These are phyloP conservation scores for Tolypeutes matacus DNA, from an alignment of 2,797 vertebrate genomes.

Conservation along the genomic window DNA sequence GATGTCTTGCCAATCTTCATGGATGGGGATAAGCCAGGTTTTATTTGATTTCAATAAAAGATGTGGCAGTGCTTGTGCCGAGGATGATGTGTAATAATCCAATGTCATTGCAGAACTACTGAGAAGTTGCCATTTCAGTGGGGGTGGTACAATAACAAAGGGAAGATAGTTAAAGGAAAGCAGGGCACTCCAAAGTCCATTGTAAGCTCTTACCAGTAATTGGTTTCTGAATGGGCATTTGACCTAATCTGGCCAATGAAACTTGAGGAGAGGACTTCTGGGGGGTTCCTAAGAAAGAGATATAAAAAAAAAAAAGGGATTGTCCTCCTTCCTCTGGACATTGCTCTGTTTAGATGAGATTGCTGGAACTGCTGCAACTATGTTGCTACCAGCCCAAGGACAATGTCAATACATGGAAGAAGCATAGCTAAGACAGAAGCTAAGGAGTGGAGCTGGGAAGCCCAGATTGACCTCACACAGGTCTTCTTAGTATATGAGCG, in stretches of 20 bases:
- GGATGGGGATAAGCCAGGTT: neutral
- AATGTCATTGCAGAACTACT: neutral
- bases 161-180: constrained; percentile 16
- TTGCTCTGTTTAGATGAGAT: neutral
- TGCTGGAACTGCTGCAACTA: neutral
- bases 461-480: neutral
- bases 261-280: neutral
- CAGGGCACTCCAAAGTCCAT: neutral
- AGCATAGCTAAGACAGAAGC: neutral
- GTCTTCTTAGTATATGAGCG: too few species aligned
- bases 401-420: neutral
- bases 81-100: neutral
- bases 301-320: neutral
- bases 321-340: neutral
- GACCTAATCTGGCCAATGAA: neutral
- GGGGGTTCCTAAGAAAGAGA: neutral
- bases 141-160: neutral
- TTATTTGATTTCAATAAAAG: constrained; percentile 16
- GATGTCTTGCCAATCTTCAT: neutral
- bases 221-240: neutral
- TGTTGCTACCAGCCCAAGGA: neutral
- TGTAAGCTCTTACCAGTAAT: neutral
- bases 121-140: neutral
- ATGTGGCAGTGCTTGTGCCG: neutral
- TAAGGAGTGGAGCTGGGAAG: neutral